Percentiles rank a stretch among this genome's conserved stretches.
These are phyloP conservation scores for Elaphurus davidianus DNA, from an alignment of 2,113 vertebrate species.

Conservation along the genomic window DNA sequence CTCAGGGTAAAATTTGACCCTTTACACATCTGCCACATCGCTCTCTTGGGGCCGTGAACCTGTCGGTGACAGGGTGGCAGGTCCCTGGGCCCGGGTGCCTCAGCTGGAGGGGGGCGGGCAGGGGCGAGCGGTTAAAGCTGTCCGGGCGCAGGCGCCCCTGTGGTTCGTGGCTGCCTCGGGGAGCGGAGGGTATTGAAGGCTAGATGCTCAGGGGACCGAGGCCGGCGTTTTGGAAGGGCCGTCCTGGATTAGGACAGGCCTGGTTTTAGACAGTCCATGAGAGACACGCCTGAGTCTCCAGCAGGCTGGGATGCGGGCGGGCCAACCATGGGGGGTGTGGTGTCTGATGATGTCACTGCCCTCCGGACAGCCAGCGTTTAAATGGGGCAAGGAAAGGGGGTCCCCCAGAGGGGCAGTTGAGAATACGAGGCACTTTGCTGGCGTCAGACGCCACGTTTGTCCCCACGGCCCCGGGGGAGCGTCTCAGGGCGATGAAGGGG, in stretches of 20 bases:
- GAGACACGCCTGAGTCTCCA: not conserved
- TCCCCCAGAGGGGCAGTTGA: not conserved
- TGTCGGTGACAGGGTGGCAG: not conserved
- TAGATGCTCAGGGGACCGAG: not conserved
- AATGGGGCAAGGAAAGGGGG: not conserved
- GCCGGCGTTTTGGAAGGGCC: not conserved
- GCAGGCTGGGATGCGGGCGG: not conserved
- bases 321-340: not conserved
- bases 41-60: not conserved
- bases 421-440: not conserved
- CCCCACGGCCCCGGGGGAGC: rapidly evolving
- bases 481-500: not conserved
- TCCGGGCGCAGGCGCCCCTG: not conserved
- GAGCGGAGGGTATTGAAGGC: not conserved
- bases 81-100: not conserved
- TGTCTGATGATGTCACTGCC: not conserved
- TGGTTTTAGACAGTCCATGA: not conserved
- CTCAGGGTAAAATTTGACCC: not conserved
- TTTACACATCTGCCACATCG: not conserved
- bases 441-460: not conserved
- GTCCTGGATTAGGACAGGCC: not conserved
- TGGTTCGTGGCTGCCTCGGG: not conserved
- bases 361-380: not conserved
- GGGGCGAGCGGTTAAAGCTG: not conserved
- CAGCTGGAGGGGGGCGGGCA: not conserved